Base-by-base conservation (phyloP, 2,113 vertebrate genomes). In the Paratilapia polleni region DNA sequence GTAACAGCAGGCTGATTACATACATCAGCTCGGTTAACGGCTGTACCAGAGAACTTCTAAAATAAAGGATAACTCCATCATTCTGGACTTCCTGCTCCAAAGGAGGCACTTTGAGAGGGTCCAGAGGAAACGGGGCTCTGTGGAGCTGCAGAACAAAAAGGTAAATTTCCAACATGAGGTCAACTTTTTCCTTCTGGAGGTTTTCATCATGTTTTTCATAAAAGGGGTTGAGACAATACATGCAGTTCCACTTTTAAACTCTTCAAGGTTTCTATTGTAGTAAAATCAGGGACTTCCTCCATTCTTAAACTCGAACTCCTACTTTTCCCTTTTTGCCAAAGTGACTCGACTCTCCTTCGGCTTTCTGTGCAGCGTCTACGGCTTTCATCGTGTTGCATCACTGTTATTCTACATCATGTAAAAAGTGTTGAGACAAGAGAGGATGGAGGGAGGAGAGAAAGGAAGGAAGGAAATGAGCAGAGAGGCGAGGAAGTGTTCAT, bases 361-460 rank as follows among this genome's bases (percentile, higher is more conserved):
- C 49, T 34, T 20, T 20, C 20, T 52, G 68, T 36, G 80, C 28
- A 54, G 2, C 36, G 12, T 49, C 14, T 8, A 34, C 43, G 17
- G 41, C 28, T 83, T 83, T 81, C 81, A 76, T 13, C 22, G 1
- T 1, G 43, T 86, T 89, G 75, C 88, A 63, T 89, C 88, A 89
- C 64, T 4, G 2, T 78, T 62, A n/a, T 34, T 58, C 38, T 3
- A 61, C 19, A 22, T 31, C 66, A 47, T 66, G 34, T 47, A 74
- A 20, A 80, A 64, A 43, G 17, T 19, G 57, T 20, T 6, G 1
- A 28, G 68, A 60, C 1, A 8, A 49, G 28, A 20, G 24, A 59
- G 13, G 64, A 36, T n/a, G 49, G 61, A 34, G 15, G 52, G 54
- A 26, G 11, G 24, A 7, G 13, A n/a, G 31, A 11, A 49, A 22